Base-by-base conservation (phyloP, 2,888 invertebrate genomes). In the Acrobeloides nanus region DNA sequence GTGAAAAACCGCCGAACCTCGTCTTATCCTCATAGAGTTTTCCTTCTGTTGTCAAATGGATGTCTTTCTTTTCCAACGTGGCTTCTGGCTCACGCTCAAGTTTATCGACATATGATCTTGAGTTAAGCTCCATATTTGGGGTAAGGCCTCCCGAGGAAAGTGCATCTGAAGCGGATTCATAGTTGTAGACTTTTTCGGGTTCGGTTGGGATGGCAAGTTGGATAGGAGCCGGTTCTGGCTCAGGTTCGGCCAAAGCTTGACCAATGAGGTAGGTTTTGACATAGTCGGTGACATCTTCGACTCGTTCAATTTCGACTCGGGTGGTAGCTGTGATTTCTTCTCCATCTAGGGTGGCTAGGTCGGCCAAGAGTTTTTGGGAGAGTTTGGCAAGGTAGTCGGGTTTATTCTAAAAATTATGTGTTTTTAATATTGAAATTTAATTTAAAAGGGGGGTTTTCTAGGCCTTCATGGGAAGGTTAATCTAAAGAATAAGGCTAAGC, bases 191-290 rank as follows among this genome's bases (percentile, higher is more conserved):
- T n/a, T n/a, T n/a, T n/a, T 58, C 59, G 26, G 27, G 27, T n/a
- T n/a, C n/a, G n/a, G n/a, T n/a, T n/a, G n/a, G n/a, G n/a, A n/a
- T n/a, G n/a, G n/a, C n/a, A n/a, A n/a, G n/a, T n/a, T n/a, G n/a
- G 10, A 45, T n/a, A 5, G 24, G 24, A 32, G 47, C 52, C 15
- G 57, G 40, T 17, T 45, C 24, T 12, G 24, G 23, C 10, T 46
- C 50, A n/a, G 56, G 45, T 6, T 54, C 57, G 44, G 61, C 59
- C 20, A 62, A 67, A 23, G 65, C 67, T 48, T 64, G 61, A 40
- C 70, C 70, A 29, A 70, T 67, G 21, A 69, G 61, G 51, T 70
- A 70, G 5, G 70, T 70, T 51, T 70, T 70, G 45, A 69, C 57
- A 47, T 71, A 65, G 43, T 72, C 70, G 3, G 68, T 67, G 20